Percentiles rank a stretch among this genome's conserved stretches.
These are phyloP conservation scores for Passer domesticus DNA, from an alignment of 2,113 vertebrate genomes.

Conservation along the genomic window DNA sequence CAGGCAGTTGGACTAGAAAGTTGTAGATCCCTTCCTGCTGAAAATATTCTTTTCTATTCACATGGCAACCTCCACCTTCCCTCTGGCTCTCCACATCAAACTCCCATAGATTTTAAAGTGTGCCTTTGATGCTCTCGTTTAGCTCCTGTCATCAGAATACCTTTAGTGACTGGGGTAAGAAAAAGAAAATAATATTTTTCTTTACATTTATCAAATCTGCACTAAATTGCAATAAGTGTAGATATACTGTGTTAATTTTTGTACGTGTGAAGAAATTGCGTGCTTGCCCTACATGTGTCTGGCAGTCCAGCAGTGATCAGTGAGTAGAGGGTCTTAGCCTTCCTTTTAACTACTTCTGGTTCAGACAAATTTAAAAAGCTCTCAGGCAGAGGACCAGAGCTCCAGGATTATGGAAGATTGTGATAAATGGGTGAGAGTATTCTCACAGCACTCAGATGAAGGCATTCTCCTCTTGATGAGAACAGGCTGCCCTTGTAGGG, in stretches of 20 bases:
- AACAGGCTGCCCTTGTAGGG: not conserved
- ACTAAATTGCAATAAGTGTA: not conserved
- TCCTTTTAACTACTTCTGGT: not conserved
- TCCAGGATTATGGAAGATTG: not conserved
- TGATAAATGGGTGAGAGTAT: not conserved
- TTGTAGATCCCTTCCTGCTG: not conserved
- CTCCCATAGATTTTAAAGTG: not conserved
- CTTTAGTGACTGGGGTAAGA: not conserved
- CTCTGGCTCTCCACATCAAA: not conserved
- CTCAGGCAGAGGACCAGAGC: not conserved
- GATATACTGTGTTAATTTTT: not conserved
- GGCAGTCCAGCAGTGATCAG: not conserved
- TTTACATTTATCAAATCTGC: not conserved
- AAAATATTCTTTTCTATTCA: not conserved
- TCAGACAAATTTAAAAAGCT: not conserved
- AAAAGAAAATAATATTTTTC: not conserved
- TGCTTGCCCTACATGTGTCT: not conserved
- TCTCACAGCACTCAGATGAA: not conserved
- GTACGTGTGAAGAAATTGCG: accelerated
- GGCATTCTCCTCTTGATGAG: not conserved
- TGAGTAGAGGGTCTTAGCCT: not conserved
- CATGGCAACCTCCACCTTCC: not conserved
- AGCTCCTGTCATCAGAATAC: not conserved
- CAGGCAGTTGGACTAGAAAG: not conserved
- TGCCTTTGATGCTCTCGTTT: not conserved